phyloP scores from a whole-genome alignment of 1,140 invertebrate genomes.

The Apis florea region DNA sequence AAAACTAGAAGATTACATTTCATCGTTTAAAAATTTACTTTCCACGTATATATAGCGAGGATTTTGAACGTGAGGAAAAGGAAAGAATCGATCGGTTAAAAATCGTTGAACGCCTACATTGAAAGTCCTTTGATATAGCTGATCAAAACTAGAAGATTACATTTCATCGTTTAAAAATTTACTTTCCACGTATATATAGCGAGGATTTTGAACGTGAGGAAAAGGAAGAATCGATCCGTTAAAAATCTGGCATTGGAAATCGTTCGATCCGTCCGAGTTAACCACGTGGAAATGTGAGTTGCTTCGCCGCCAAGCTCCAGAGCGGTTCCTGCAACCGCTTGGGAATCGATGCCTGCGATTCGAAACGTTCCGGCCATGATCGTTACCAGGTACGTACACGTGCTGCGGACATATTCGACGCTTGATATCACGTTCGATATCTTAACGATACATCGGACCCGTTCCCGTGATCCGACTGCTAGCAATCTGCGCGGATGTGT shows the following conservation, averaged over 20 bases:
- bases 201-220: background rate
- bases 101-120: background rate
- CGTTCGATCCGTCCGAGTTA: conserved; percentile 16
- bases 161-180: no score
- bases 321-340: background rate
- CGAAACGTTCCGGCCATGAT: conserved; percentile 49
- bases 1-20: no score
- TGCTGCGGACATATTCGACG: conserved; percentile 48
- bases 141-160: no score
- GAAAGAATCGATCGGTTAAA: background rate
- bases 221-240: background rate
- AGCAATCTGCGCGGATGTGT: conserved; percentile 56
- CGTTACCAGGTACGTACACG: conserved; percentile 58
- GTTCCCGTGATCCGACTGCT: conserved; percentile 58
- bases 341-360: conserved; percentile 30
- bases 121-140: background rate
- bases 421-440: conserved; percentile 71
- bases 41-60: no score
- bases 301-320: conserved; percentile 11
- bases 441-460: conserved; percentile 74
- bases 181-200: no score
- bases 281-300: conserved; percentile 15
- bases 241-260: background rate
- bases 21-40: no score
- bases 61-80: background rate